These are phyloP conservation scores for Moxostoma hubbsi DNA, from an alignment of 2,797 vertebrate species.

Conservation along the genomic window DNA sequence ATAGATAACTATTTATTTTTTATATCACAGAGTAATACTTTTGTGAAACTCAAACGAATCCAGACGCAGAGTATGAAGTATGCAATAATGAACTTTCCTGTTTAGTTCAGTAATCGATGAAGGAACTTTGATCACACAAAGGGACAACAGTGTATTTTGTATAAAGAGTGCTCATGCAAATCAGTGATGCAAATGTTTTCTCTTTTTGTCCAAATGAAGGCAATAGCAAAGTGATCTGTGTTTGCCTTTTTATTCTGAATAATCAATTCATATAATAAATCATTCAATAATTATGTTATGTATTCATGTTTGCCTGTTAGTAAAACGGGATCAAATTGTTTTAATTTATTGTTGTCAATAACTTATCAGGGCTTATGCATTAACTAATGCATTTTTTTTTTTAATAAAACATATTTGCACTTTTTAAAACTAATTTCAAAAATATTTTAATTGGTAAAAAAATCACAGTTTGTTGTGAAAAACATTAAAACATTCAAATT, in stretches of 20 bases:
- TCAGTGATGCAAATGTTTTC: slow-evolving; percentile 60
- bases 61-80: slow-evolving; percentile 65
- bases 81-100: slow-evolving; percentile 67
- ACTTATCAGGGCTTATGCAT: too few species aligned
- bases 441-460: too few species aligned
- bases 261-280: neutral
- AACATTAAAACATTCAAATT: too few species aligned
- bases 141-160: slow-evolving; percentile 70
- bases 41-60: slow-evolving; percentile 54
- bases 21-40: slow-evolving; percentile 63
- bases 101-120: neutral
- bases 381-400: too few species aligned
- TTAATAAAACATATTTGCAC: too few species aligned
- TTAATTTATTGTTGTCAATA: too few species aligned
- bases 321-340: too few species aligned
- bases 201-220: slow-evolving; percentile 72
- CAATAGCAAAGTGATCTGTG: slow-evolving; percentile 69
- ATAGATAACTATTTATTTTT: slow-evolving; percentile 68
- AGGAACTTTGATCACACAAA: slow-evolving; percentile 52
- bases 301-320: too few species aligned
- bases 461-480: too few species aligned
- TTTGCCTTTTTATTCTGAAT: slow-evolving; percentile 62
- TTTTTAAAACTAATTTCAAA: too few species aligned
- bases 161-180: too few species aligned
- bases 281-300: too few species aligned